Conservation (phyloP, 2,888 invertebrate genomes). For the Muschampia plurimacula region DNA sequence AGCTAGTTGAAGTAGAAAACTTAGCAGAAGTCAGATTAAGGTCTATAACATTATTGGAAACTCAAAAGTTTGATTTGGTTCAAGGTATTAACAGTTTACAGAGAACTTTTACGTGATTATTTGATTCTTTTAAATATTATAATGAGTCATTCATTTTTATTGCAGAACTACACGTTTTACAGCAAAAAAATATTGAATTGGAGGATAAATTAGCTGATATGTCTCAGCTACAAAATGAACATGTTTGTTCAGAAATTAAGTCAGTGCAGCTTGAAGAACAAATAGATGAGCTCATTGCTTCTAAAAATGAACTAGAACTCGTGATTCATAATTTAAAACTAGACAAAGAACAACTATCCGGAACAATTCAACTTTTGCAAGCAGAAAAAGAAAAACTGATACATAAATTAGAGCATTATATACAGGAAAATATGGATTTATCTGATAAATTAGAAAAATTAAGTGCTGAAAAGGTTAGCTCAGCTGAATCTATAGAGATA, state of each 20-base stretch:
- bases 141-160: constrained; percentile 41
- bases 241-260: constrained; percentile 92
- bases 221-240: constrained; percentile 87
- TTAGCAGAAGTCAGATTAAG: constrained; percentile 84
- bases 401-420: constrained; percentile 87
- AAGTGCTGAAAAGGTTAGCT: constrained; percentile 89
- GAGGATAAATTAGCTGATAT: constrained; percentile 87
- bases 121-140: not conserved
- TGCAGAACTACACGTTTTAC: constrained; percentile 83
- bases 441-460: constrained; percentile 90
- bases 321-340: constrained; percentile 79
- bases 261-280: constrained; percentile 93
- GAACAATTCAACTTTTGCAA: constrained; percentile 84
- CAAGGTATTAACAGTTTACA: constrained; percentile 75
- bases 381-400: constrained; percentile 87
- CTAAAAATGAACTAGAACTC: constrained; percentile 78
- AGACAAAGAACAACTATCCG: constrained; percentile 83
- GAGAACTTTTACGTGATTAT: not conserved
- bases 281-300: constrained; percentile 84
- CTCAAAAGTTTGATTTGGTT: constrained; percentile 88
- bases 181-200: constrained; percentile 87
- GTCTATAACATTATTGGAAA: constrained; percentile 86
- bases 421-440: constrained; percentile 91
- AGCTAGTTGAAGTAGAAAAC: constrained; percentile 77
- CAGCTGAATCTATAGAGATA: constrained; percentile 91